Percentiles rank a stretch among this genome's conserved stretches.
Conservation (phyloP, 2,113 vertebrate species). For the Dasyurus viverrinus region DNA sequence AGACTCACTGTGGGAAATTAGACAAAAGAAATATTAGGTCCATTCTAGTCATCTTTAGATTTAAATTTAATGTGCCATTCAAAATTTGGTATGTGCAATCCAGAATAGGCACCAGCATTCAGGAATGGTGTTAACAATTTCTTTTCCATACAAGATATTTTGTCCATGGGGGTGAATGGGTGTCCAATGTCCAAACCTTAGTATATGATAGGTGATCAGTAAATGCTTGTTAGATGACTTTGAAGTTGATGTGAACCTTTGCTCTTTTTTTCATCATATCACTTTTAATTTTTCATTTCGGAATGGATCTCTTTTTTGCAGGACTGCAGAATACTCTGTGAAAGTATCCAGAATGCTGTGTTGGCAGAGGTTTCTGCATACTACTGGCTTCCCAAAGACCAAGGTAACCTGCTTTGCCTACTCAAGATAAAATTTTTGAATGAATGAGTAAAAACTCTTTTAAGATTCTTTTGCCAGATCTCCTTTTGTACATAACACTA, state of each 20-base stretch:
- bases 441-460: not conserved
- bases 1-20: constrained; percentile 31
- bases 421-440: constrained; percentile 10
- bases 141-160: constrained; percentile 42
- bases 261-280: not conserved
- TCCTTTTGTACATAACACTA: constrained; percentile 11
- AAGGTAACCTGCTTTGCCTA: constrained; percentile 85
- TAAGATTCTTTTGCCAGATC: not conserved
- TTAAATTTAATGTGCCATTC: constrained; percentile 12
- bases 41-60: constrained; percentile 15
- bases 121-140: constrained; percentile 22
- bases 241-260: not conserved
- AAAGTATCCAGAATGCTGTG: constrained; percentile 85
- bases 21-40: constrained; percentile 5
- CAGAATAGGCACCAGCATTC: not conserved
- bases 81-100: not conserved
- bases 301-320: constrained; percentile 73
- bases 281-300: constrained; percentile 53
- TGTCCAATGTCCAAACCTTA: constrained; percentile 16
- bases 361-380: constrained; percentile 88
- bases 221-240: constrained; percentile 10
- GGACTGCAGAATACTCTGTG: constrained; percentile 87
- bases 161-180: constrained; percentile 5
- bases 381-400: constrained; percentile 92
- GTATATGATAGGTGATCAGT: not conserved